These are phyloP conservation scores for Chaetodon trifasciatus DNA, from an alignment of 2,797 vertebrate species.

Conservation along the genomic window DNA sequence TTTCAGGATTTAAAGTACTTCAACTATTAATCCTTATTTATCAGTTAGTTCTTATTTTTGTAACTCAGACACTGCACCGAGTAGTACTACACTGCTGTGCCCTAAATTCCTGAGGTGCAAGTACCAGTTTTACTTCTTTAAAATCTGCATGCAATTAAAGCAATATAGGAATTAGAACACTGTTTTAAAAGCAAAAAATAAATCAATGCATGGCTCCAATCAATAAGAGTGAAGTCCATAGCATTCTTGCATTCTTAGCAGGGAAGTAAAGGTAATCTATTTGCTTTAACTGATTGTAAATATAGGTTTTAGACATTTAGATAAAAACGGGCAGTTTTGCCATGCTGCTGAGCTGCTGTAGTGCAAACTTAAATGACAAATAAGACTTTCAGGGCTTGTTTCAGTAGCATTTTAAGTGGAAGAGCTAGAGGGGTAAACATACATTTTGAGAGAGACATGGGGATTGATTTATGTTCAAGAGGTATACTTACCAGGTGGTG, in stretches of 20 bases:
- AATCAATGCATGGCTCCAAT: slow-evolving; percentile 34
- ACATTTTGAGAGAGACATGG: slow-evolving; percentile 68
- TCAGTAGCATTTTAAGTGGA: slow-evolving; percentile 29
- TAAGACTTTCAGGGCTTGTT: slow-evolving; percentile 9
- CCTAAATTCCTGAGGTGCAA: background rate
- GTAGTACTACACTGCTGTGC: background rate
- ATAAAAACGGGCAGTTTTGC: slow-evolving; percentile 3
- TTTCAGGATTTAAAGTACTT: slow-evolving; percentile 37
- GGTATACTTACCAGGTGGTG: slow-evolving; percentile 82
- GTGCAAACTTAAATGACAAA: slow-evolving; percentile 13
- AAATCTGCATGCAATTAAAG: slow-evolving; percentile 45
- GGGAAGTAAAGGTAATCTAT: slow-evolving; percentile 15
- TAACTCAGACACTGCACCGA: slow-evolving; percentile 2
- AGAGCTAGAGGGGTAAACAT: slow-evolving; percentile 51
- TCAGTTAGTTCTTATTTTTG: slow-evolving; percentile 23
- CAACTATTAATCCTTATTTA: slow-evolving; percentile 27
- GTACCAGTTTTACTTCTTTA: background rate
- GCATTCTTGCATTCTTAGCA: slow-evolving; percentile 40
- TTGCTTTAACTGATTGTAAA: slow-evolving; percentile 19
- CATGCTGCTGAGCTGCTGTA: slow-evolving; percentile 46
- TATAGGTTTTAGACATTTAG: background rate
- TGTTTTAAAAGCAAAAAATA: slow-evolving; percentile 29
- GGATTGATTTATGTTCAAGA: slow-evolving; percentile 55
- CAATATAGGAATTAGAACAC: background rate
- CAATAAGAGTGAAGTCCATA: slow-evolving; percentile 24